Base-by-base conservation (phyloP, 2,888 invertebrate genomes). In the Hesperia comma region DNA sequence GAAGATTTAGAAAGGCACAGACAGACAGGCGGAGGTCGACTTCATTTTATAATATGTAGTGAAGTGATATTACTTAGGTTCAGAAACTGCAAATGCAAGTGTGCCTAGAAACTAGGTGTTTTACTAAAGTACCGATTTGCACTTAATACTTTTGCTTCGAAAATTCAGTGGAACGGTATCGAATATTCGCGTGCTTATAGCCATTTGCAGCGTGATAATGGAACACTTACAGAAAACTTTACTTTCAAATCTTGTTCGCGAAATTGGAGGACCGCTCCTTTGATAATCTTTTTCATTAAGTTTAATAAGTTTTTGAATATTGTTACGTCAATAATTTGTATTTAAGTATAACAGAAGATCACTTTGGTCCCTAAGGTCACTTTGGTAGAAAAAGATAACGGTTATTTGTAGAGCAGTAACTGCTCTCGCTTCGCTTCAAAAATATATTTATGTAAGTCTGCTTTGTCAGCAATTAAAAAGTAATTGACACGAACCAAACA, bases 171-270 rank as follows among this genome's bases (percentile, higher is more conserved):
- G 51, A 61, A 61, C 53, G 53, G 61, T 51, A 61, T 61, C 40
- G 51, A 61, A 19, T 61, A 7, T 61, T 61, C 61, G 21, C 51
- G 46, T 53, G 61, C 51, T 61, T 51, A 33, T 26, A 17, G 19
- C 37, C 61, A 53, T 61, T 61, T 53, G 53, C 51, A 53, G 40
- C 40, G 21, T 53, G 37, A 37, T 61, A 61, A 61, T 40, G 51
- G 61, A 53, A 61, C 51, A 61, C 51, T 33, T 37, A 53, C 33
- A 26, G 26, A 53, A 37, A 53, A 53, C 32, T 26, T 51, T 61
- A 37, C 37, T 53, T 61, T 32, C 33, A 56, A 17, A 40, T 17
- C 40, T 56, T 40, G 15, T 56, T 26, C 32, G 53, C 10, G 5
- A 49, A 49, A 19, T 19, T 49, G 49, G 49, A 49, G 49, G 49